Conservation (phyloP, 2,113 vertebrate species). For the Nanorana parkeri region DNA sequence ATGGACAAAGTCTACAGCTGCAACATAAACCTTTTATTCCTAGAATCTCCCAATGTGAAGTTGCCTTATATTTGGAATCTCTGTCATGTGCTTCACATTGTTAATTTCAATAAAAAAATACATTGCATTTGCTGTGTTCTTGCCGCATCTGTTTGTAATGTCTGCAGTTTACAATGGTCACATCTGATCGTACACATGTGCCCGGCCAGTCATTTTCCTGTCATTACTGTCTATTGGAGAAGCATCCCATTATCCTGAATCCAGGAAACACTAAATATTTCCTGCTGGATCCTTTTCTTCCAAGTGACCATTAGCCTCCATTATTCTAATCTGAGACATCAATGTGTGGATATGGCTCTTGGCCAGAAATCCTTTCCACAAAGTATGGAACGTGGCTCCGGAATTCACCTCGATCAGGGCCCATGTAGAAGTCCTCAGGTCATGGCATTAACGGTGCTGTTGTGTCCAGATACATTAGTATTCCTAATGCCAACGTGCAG, state of each 20-base stretch:
- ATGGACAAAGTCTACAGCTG: no score
- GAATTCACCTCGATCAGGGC: neutral
- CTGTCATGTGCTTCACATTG: neutral
- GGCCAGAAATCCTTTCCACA: neutral
- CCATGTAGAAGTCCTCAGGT: neutral
- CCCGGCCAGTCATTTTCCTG: no score
- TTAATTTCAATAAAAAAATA: neutral
- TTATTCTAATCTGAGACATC: neutral
- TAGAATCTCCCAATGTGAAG: neutral
- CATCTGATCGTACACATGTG: no score
- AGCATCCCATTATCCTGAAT: neutral
- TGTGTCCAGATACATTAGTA: neutral
- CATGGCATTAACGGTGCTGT: neutral
- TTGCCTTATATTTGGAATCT: neutral
- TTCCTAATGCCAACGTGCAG: neutral
- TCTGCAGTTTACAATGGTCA: no score
- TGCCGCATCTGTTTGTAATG: no score
- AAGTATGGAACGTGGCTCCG: no score
- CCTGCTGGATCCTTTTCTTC: neutral
- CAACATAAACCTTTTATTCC: no score
- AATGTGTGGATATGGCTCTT: neutral
- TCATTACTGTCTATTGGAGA: no score
- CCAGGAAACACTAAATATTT: constrained; percentile 7
- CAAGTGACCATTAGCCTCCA: neutral
- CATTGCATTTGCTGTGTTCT: neutral